Evolutionary conservation across 2,797 vertebrate genomes (phyloP), one percentile per base, ranked within the genome.

Genomic region (Alfaro cultratus): DNA sequence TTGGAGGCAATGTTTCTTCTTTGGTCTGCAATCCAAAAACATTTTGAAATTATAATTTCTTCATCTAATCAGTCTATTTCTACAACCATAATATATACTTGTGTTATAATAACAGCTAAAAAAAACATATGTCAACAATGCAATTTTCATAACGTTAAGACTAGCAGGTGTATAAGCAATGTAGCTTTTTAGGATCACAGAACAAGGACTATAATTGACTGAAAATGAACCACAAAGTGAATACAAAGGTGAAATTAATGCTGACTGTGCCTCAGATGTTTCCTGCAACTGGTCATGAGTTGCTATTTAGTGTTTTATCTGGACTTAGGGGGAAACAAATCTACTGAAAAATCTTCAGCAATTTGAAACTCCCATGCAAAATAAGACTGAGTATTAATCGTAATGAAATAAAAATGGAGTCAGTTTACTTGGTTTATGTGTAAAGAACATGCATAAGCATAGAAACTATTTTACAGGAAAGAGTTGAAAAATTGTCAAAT

Each of bases 211-310:
- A 41, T 43, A 70, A 70, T 39, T 39, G 34, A 36, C 62, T 1
- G 21, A 68, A 68, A 68, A 18, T 57, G 36, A 68, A 39, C 36
- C 36, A 68, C 64, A 39, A 26, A 68, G 64, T 68, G 36, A 21
- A 68, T 15, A 68, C 11, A 70, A n/a, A 36, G 2, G 10, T 77
- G 18, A 34, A 77, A 75, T 23, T 53, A 26, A 68, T 53, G n/a
- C 39, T 68, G 76, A 79, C 15, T 41, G 46, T 31, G 26, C 12
- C 13, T 29, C 36, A 47, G 57, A 68, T 81, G 6, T 77, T 80
- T 64, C 74, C 36, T 64, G 21, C 74, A 73, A 36, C 73, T 11
- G 36, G 36, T 41, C 75, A 47, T 72, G 34, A 43, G 39, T 41
- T n/a, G 39, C 10, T 70, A 26, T 43, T 70, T 43, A 16, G 39